Percentiles rank a stretch among this genome's conserved stretches.
Evolutionary conservation across 2,797 vertebrate species (phyloP).

Genomic region (Myotis findleyi): DNA sequence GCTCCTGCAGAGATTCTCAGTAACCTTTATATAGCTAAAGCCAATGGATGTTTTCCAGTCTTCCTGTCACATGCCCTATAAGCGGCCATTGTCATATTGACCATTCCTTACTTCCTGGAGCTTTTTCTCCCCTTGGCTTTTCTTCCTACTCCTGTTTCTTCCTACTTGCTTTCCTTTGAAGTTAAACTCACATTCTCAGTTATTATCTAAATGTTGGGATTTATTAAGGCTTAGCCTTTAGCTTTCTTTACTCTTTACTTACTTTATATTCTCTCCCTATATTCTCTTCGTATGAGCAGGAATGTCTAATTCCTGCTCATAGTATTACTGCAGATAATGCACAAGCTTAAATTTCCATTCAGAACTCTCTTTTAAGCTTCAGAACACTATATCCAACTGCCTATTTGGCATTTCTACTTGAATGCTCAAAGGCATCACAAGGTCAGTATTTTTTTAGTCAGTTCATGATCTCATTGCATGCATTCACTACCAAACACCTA

Average conservation of each 20-base stretch:
- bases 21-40: background rate
- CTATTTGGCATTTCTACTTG: conserved; percentile 35
- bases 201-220: conserved; percentile 5
- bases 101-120: background rate
- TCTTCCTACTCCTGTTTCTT: background rate
- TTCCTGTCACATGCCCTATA: background rate
- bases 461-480: background rate
- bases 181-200: conserved; percentile 7
- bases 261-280: conserved; percentile 15
- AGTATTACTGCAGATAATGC: conserved; percentile 40
- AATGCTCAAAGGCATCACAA: conserved; percentile 12
- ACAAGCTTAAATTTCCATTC: conserved; percentile 23
- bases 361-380: conserved; percentile 28
- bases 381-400: background rate
- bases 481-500: background rate
- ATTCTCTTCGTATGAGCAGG: too few species aligned
- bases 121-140: background rate
- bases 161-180: conserved; percentile 8
- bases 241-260: background rate
- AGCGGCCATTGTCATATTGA: background rate
- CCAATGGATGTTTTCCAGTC: background rate
- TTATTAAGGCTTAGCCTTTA: conserved; percentile 32
- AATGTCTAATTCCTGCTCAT: conserved; percentile 34
- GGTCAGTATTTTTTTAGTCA: conserved; percentile 51
- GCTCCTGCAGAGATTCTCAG: background rate